Percentiles rank a stretch among this genome's conserved stretches.
phyloP scores from a whole-genome alignment of 2,113 vertebrate genomes.

The Aix galericulata region DNA sequence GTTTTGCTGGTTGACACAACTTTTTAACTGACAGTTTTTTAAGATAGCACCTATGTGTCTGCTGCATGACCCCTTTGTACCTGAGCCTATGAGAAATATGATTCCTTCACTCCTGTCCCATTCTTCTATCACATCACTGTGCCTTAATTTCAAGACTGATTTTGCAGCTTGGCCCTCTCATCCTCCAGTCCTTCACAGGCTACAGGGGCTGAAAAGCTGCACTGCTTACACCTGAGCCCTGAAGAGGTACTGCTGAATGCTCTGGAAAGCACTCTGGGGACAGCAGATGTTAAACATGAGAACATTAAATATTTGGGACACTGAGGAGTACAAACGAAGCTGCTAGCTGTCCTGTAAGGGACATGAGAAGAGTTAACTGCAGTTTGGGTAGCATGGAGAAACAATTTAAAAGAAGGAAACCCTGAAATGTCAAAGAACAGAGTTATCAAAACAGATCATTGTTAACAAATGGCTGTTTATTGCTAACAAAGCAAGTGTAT shows the following conservation, averaged over 20 bases:
- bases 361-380: slow-evolving; percentile 55
- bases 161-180: not conserved
- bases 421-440: slow-evolving; percentile 60
- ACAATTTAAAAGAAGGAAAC: slow-evolving; percentile 51
- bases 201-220: not conserved
- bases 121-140: not conserved
- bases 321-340: not conserved
- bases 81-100: not conserved
- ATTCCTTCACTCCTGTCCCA: not conserved
- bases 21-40: not conserved
- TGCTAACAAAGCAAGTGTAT: slow-evolving; percentile 54
- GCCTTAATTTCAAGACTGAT: not conserved
- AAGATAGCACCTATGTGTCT: not conserved
- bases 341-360: not conserved
- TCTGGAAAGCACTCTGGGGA: not conserved
- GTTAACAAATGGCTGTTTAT: slow-evolving; percentile 69
- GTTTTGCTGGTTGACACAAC: not conserved
- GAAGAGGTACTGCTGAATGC: not conserved
- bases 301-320: not conserved
- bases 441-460: slow-evolving; percentile 65
- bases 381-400: not conserved
- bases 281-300: not conserved
- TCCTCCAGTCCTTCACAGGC: not conserved
- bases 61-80: not conserved
- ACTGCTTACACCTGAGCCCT: not conserved